These are phyloP conservation scores for Lepisosteus osseus DNA, from an alignment of 2,113 vertebrate species.

Conservation along the genomic window DNA sequence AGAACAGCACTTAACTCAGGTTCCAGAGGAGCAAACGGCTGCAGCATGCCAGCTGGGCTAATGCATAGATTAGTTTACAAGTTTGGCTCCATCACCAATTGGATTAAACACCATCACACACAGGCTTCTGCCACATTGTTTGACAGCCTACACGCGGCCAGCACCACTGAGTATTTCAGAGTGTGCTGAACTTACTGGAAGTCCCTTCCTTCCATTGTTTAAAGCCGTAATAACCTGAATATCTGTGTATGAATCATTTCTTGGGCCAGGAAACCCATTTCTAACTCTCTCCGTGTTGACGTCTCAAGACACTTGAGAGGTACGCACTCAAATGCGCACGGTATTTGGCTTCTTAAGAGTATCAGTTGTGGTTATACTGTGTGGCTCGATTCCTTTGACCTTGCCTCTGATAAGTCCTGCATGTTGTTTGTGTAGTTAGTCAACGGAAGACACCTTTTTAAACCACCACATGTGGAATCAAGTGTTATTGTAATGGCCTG, in stretches of 20 bases:
- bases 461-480: too few relatives aligned
- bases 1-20: slow-evolving; percentile 51
- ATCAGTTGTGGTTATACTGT: slow-evolving; percentile 66
- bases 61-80: slow-evolving; percentile 75
- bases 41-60: slow-evolving; percentile 56
- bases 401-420: slow-evolving; percentile 60
- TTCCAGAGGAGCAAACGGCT: slow-evolving; percentile 51
- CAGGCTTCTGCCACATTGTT: slow-evolving; percentile 54
- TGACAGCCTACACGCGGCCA: slow-evolving; percentile 63
- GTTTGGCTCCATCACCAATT: slow-evolving; percentile 67
- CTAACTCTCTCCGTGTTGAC: neutral
- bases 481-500: too few relatives aligned
- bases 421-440: too few relatives aligned
- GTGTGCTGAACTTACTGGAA: slow-evolving; percentile 61
- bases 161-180: slow-evolving; percentile 25
- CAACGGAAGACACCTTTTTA: too few relatives aligned
- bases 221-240: slow-evolving; percentile 2
- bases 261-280: neutral
- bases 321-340: slow-evolving; percentile 45
- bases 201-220: slow-evolving; percentile 30
- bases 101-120: slow-evolving; percentile 59
- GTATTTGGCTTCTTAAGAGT: slow-evolving; percentile 74
- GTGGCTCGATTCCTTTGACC: slow-evolving; percentile 72
- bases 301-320: too few relatives aligned
- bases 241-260: neutral